Percentiles rank a stretch among this genome's conserved stretches.
phyloP scores from a whole-genome alignment of 2,797 vertebrate genomes.

The Tinamus major region DNA sequence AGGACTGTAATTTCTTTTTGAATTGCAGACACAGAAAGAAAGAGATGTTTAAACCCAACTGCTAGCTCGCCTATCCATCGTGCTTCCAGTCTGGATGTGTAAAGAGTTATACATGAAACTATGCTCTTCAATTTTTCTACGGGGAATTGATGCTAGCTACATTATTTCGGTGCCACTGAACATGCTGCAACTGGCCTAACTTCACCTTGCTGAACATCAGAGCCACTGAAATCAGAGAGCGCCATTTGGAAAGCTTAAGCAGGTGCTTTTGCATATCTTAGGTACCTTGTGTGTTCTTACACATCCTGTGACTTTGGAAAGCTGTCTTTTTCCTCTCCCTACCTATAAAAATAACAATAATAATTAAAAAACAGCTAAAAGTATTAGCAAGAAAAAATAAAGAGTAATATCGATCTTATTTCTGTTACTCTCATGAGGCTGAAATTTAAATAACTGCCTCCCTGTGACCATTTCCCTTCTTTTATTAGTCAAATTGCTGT shows the following conservation, averaged over 20 bases:
- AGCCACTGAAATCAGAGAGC: background rate
- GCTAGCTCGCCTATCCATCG: background rate
- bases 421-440: background rate
- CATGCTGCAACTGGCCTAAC: background rate
- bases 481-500: conserved; percentile 51
- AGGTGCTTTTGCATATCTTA: background rate
- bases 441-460: conserved; percentile 37
- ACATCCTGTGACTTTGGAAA: accelerated
- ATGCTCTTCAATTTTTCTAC: background rate
- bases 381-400: background rate
- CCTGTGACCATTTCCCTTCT: conserved; percentile 18
- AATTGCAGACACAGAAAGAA: background rate
- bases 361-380: background rate
- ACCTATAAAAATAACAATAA: background rate
- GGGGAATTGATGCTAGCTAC: background rate
- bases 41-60: background rate
- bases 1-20: background rate
- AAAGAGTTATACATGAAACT: background rate
- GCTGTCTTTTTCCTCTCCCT: background rate
- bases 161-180: background rate
- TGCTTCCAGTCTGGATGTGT: background rate
- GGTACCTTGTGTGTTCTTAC: background rate
- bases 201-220: background rate
- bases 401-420: background rate
- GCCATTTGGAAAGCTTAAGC: background rate